Base-by-base conservation (phyloP, 2,797 vertebrate species). In the Sebastes wilsoni region DNA sequence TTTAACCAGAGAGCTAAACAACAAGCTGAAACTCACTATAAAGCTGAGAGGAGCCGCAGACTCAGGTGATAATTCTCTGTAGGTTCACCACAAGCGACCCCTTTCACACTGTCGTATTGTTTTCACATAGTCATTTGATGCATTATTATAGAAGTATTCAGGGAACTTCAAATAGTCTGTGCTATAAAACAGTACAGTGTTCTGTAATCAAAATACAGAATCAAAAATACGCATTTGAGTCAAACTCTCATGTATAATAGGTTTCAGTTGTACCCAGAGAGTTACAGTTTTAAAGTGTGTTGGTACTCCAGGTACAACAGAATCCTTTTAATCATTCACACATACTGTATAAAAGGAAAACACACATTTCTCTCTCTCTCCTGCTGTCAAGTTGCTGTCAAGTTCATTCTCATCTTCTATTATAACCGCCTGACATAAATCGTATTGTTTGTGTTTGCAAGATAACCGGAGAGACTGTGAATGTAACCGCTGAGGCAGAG, bases 391-490 rank as follows among this genome's bases (percentile, higher is more conserved):
- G 22, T 9, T 30, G 36, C 58, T 62, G 71, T 55, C 81, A 74
- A 30, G 32, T 70, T 86, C 5, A 9, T 54, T 61, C 25, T 75
- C 23, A 23, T 55, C 58, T 54, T 71, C 20, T 25, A 20, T 58
- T 34, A 56, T 7, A 61, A 12, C 54, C 72, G 68, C 23, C 61
- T 56, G 75, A 75, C 71, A 76, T 56, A 56, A 78, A 72, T 75
- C 18, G 13, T 18, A 56, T 23, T 58, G 83, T 61, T 85, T 75
- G 69, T 58, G 20, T 66, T 80, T 42, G 52, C 13, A 16, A 72
- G 62, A 61, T 69, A 71, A 74, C 38, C 18, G 2, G 42, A 60
- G 34, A 75, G 38, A 22, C 61, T 56, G 65, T 16, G 68, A 65
- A 62, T 38, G 64, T 32, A 68, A 58, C 42, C 46, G 23, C 23